phyloP scores from a whole-genome alignment of 2,797 vertebrate species.

The Etheostoma nigrum region DNA sequence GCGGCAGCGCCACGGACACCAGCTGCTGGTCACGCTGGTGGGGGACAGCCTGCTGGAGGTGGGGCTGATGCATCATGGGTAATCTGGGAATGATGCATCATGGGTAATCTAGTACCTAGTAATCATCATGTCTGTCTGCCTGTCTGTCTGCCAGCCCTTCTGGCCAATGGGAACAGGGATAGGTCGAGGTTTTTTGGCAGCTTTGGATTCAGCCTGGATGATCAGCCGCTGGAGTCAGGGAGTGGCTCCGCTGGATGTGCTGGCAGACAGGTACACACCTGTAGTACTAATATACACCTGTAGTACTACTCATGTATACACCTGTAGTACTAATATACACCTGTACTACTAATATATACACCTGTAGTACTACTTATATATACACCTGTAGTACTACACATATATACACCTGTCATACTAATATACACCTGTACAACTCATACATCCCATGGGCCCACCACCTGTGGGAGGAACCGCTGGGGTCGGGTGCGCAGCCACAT shows the following conservation, averaged over 20 bases:
- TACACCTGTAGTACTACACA: no score
- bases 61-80: neutral
- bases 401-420: no score
- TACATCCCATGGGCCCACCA: no score
- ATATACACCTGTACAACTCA: no score
- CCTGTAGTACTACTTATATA: no score
- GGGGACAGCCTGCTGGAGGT: slow-evolving; percentile 97
- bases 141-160: slow-evolving; percentile 86
- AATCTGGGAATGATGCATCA: neutral
- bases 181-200: slow-evolving; percentile 95
- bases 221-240: slow-evolving; percentile 92
- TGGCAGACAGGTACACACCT: slow-evolving; percentile 87
- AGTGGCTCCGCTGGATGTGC: slow-evolving; percentile 87
- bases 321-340: no score
- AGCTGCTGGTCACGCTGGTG: slow-evolving; percentile 91
- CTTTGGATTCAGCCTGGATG: slow-evolving; percentile 98
- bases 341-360: no score
- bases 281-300: no score
- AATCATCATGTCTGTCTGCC: neutral
- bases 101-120: no score
- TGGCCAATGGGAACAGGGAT: slow-evolving; percentile 99
- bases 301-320: no score
- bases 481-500: no score
- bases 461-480: no score
- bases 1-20: slow-evolving; percentile 89